Base-by-base conservation (phyloP, 2,888 invertebrate species). In the Helleia helle region DNA sequence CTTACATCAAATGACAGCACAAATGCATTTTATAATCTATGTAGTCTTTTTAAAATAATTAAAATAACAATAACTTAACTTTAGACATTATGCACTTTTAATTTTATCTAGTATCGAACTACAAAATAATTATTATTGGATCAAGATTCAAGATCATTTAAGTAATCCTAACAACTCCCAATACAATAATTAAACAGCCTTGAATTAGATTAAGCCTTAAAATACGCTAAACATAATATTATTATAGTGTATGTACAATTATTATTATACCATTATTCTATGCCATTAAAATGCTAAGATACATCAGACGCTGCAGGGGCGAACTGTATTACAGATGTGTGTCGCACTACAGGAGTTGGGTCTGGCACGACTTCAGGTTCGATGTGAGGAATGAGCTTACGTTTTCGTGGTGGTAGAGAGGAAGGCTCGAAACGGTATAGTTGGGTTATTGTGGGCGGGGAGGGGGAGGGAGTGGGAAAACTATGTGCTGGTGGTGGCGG, bases 271-370 rank as follows among this genome's bases (percentile, higher is more conserved):
- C n/a, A n/a, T n/a, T n/a, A n/a, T n/a, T n/a, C n/a, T n/a, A n/a
- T n/a, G n/a, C 5, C 6, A 22, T 5, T 24, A 46, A 51, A 42
- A 41, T 52, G 58, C 56, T 65, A 70, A 52, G 65, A 72, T 43
- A 59, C 59, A 42, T 85, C 89, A 75, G 68, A 87, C 83, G 59
- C 63, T 15, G 93, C 90, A 51, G 91, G 89, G 11, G 95, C 95
- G 65, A 93, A 95, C 55, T 94, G 94, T 65, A 95, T 95, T 36
- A 95, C 95, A 2, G 95, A 94, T 27, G 76, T 83, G 46, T 83
- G 81, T 43, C 81, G 73, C 38, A 76, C 80, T 47, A 58, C 59
- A 44, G 90, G 68, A 27, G 51, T 48, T 8, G 62, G 49, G 17
- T 60, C 56, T 12, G 34, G 4, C 11, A 22, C 34, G 12, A 4